Evolutionary conservation across 2,888 invertebrate genomes (phyloP), one percentile per base, ranked within the genome.

Genomic region (Agrotis segetum): DNA sequence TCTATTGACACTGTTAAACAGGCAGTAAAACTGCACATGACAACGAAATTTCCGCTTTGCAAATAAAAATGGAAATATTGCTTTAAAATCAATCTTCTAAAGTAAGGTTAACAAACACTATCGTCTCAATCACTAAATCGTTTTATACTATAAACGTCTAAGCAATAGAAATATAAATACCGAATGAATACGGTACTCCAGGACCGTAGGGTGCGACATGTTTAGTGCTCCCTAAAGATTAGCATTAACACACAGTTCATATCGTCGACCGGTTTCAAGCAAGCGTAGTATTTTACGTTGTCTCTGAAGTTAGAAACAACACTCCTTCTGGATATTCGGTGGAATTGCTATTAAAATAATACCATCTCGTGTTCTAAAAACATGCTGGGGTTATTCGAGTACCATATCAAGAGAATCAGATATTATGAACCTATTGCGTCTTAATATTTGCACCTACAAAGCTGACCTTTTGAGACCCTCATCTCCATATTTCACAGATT

Each of bases 181-280:
- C 53, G 49, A 70, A 63, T 63, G 47, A 68, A 72, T 58, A 83
- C 56, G 71, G 67, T 81, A 69, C 47, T 65, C 19, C 34, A 56
- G 19, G 49, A 19, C 50, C 56, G 21, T 21, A 60, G 55, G 34
- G 47, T 67, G 61, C 40, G 52, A 49, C 53, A 46, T 70, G 77
- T 69, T 65, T 61, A 82, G 78, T 74, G 14, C 62, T 59, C 58
- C 79, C 63, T 82, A 34, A 78, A 82, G 66, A 79, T 71, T 74
- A 75, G 74, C 61, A 61, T 66, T 66, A 74, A 59, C 67, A 76
- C 46, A 74, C 76, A 64, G 68, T 71, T 69, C 66, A 71, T 75
- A 77, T 61, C 52, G 44, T 6, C 49, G 50, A 83, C 85, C 84
- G 84, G 85, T 84, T 82, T 13, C 3, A 29, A 55, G 56, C 63